Evolutionary conservation across 1,140 invertebrate species (phyloP).

Genomic region (Zeugodacus cucurbitae): DNA sequence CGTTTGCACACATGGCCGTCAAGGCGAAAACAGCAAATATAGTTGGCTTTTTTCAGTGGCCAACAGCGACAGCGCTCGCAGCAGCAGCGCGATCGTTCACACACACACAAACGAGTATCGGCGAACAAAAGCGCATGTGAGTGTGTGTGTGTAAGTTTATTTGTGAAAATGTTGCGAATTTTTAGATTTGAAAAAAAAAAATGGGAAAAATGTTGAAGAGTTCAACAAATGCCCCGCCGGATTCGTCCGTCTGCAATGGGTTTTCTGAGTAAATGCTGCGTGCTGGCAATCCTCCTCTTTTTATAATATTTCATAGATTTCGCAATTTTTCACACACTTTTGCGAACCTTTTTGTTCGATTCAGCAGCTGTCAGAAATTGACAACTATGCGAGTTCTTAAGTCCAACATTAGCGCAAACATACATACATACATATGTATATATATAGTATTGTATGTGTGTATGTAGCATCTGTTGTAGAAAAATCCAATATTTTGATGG

Average conservation of each 20-base stretch:
- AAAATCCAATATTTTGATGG: not conserved
- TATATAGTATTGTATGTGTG: not conserved
- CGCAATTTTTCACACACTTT: not conserved
- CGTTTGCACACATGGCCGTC: slow-evolving; percentile 45
- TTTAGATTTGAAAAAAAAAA: not conserved
- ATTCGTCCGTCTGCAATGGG: not conserved
- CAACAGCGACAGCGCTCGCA: not conserved
- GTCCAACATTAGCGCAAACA: not conserved
- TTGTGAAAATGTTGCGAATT: not conserved
- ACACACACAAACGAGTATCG: not conserved
- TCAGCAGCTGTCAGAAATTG: not conserved
- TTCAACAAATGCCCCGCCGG: not conserved
- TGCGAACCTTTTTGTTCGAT: not conserved
- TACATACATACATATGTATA: not conserved
- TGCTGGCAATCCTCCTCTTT: not conserved
- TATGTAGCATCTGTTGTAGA: not conserved
- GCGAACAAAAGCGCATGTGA: not conserved
- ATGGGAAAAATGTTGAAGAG: not conserved
- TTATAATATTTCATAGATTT: not conserved
- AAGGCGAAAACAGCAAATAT: slow-evolving; percentile 44
- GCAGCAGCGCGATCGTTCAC: not conserved
- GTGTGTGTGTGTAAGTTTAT: too few species aligned
- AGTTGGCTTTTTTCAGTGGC: slow-evolving; percentile 33
- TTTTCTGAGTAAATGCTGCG: not conserved
- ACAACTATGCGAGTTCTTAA: not conserved